phyloP scores from a whole-genome alignment of 2,888 invertebrate genomes.

The Meteorus colon region DNA sequence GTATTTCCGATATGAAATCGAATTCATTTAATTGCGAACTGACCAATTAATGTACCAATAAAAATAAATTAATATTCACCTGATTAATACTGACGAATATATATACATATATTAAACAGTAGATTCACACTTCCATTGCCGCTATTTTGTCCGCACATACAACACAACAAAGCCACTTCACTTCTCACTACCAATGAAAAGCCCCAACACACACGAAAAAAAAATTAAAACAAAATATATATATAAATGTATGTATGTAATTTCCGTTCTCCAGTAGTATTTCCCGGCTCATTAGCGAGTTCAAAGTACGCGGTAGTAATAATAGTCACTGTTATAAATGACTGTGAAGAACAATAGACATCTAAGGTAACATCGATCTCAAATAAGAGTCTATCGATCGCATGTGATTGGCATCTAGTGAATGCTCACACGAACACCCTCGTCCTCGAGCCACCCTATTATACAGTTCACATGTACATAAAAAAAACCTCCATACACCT shows the following conservation, averaged over 20 bases:
- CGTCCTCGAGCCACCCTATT: constrained; percentile 19
- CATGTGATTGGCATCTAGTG: not conserved
- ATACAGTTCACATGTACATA: not conserved
- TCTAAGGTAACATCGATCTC: constrained; percentile 29
- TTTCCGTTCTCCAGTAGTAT: constrained; percentile 22
- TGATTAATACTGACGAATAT: constrained; percentile 22
- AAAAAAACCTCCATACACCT: not conserved
- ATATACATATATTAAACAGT: constrained; percentile 6
- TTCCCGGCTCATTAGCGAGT: constrained; percentile 29
- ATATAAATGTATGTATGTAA: constrained; percentile 17
- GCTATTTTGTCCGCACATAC: constrained; percentile 8
- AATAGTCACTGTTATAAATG: constrained; percentile 16
- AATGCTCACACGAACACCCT: constrained; percentile 1
- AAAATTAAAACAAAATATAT: constrained; percentile 9
- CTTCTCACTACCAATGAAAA: not conserved
- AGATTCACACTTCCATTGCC: constrained; percentile 45
- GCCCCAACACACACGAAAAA: not conserved
- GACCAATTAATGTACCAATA: not conserved
- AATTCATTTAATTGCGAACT: no score
- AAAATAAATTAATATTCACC: constrained; percentile 18
- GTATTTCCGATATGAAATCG: no score
- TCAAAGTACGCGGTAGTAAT: constrained; percentile 28
- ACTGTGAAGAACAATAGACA: constrained; percentile 26
- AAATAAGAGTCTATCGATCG: constrained; percentile 16
- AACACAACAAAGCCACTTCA: not conserved